phyloP scores from a whole-genome alignment of 2,797 vertebrate species.

The Sus cebifrons region DNA sequence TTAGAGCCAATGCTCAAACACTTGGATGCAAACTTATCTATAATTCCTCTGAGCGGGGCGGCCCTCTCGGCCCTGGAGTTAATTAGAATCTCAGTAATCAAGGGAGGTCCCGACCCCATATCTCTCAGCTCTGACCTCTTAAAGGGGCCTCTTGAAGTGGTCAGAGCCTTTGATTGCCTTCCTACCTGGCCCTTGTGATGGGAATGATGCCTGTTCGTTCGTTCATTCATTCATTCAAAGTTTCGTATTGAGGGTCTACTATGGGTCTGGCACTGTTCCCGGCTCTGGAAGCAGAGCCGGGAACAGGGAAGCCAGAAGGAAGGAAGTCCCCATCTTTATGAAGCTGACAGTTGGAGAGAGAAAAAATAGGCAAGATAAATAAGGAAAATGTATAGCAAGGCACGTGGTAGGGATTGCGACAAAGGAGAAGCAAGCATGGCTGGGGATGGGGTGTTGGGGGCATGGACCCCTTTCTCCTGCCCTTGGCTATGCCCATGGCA shows the following conservation, averaged over 20 bases:
- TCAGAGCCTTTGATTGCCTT: not conserved
- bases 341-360: not conserved
- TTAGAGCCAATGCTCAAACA: conserved; percentile 84
- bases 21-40: conserved; percentile 88
- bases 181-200: not conserved
- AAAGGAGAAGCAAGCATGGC: not conserved
- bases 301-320: not conserved
- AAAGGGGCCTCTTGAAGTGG: not conserved
- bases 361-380: not conserved
- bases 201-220: not conserved
- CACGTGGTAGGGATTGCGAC: accelerated
- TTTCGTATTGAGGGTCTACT: not conserved
- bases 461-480: too few relatives aligned
- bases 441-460: not conserved
- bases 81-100: conserved; percentile 88
- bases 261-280: not conserved
- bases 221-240: not conserved
- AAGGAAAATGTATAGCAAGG: not conserved
- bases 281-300: not conserved
- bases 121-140: conserved; percentile 33
- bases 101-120: conserved; percentile 83
- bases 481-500: too few relatives aligned
- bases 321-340: not conserved
- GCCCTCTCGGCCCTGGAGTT: conserved; percentile 77
- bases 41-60: conserved; percentile 80